Conservation (phyloP, 2,113 vertebrate species). For the Pycnonotus jocosus region DNA sequence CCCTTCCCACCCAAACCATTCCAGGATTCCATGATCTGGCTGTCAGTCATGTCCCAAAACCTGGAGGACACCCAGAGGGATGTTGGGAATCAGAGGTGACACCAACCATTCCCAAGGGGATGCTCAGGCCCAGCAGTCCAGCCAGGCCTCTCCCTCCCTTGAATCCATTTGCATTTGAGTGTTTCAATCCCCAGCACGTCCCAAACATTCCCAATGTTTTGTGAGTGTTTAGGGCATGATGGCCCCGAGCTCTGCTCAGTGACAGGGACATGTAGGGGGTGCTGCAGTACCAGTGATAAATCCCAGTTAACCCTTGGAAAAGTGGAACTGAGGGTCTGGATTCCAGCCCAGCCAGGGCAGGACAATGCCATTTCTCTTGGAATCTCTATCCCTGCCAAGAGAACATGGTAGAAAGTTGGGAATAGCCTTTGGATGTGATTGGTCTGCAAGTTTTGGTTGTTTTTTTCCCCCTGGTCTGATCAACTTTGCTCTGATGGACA, state of each 20-base stretch:
- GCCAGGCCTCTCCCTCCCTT: neutral
- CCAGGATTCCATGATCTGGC: neutral
- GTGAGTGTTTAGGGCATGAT: neutral
- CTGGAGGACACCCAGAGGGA: neutral
- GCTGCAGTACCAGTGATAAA: neutral
- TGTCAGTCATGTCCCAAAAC: neutral
- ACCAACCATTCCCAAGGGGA: neutral
- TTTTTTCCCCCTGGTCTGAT: neutral
- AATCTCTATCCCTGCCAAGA: neutral
- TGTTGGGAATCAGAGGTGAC: neutral
- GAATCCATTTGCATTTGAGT: neutral
- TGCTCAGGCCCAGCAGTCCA: neutral
- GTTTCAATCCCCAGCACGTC: neutral
- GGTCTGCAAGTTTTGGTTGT: neutral
- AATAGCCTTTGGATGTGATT: neutral
- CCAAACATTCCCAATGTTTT: fast-evolving
- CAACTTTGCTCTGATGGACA: neutral
- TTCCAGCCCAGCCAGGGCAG: neutral
- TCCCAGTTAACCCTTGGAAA: neutral
- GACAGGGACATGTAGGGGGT: neutral
- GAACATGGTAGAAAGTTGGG: neutral
- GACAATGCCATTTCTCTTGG: neutral
- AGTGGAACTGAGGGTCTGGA: neutral
- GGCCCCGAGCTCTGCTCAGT: neutral
- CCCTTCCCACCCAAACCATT: neutral